Evolutionary conservation across 37 sponge, comb jelly and placozoan species (phyloP), one percentile per base, ranked within the genome.

Genomic region (Beroe forskalii): DNA sequence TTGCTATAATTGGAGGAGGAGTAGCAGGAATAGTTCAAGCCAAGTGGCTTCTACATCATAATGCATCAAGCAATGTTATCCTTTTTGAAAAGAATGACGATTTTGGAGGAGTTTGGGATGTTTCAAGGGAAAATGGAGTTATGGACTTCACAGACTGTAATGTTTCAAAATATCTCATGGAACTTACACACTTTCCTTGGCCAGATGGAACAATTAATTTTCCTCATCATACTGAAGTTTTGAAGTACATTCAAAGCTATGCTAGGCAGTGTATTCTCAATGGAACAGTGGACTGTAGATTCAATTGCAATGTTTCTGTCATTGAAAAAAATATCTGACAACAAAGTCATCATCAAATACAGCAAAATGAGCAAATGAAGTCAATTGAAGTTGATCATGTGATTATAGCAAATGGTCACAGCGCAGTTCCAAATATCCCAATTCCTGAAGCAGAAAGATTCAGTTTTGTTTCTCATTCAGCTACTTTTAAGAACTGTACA

Each of bases 121-220:
- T 80, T n/a, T 80, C 86, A 42, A 17, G 86, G 22, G 9, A 25
- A 42, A 44, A 25, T 25, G 86, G 86, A 38, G 86, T 80, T 48
- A 80, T 80, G 86, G 86, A 80, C 8, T 80, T 43, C 42, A 80
- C 86, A 33, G 55, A 33, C 30, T 80, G 86, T 44, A 80, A 80
- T 44, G 86, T 80, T 44, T 80, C 86, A 12, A 80, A 43, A 43
- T 80, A 80, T 80, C 30, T 80, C n/a, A 80, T 80, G 86, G 86
- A 80, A 25, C 86, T 80, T 9, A 80, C 86, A 43, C 38, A 80
- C 20, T 80, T 80, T n/a, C 86, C 86, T 1, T 80, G 86, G 86
- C 86, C 86, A 42, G 55, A 44, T 28, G 86, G 86, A 42, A 80
- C 86, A 28, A 41, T 44, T 30, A 37, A 80, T 43, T 80, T 80